phyloP scores from a whole-genome alignment of 2,113 vertebrate species.

The Halichoeres trimaculatus region DNA sequence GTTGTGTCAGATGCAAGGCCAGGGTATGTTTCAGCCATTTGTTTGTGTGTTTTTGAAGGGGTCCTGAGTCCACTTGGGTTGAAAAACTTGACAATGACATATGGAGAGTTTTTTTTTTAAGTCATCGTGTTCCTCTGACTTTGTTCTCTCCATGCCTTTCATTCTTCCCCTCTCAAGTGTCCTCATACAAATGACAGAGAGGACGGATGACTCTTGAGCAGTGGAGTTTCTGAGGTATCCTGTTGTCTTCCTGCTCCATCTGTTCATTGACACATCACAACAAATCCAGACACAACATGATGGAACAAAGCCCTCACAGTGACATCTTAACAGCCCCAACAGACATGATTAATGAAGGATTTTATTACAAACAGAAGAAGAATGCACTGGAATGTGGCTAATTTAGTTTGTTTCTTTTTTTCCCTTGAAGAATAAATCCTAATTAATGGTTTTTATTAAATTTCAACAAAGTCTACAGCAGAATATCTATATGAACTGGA shows the following conservation, averaged over 20 bases:
- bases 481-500: conserved; percentile 6
- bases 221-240: conserved; percentile 29
- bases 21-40: conserved; percentile 30
- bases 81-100: conserved; percentile 58
- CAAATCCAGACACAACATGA: conserved; percentile 62
- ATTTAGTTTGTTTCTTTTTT: neutral
- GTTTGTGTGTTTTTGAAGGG: conserved; percentile 53
- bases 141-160: conserved; percentile 42
- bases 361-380: neutral
- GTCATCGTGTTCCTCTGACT: conserved; percentile 29
- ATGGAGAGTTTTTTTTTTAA: conserved; percentile 62
- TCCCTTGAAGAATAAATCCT: neutral
- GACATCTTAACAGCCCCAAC: conserved; percentile 28
- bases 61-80: conserved; percentile 16
- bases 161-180: conserved; percentile 62
- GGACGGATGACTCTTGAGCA: conserved; percentile 47
- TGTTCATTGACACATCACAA: conserved; percentile 65
- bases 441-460: conserved; percentile 19
- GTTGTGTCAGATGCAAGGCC: conserved; percentile 4
- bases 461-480: neutral
- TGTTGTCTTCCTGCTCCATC: conserved; percentile 45
- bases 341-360: conserved; percentile 1
- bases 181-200: conserved; percentile 37
- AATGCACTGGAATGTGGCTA: neutral
- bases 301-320: conserved; percentile 13